These are phyloP conservation scores for Andrena camellia DNA, from an alignment of 2,888 invertebrate species.

Conservation along the genomic window DNA sequence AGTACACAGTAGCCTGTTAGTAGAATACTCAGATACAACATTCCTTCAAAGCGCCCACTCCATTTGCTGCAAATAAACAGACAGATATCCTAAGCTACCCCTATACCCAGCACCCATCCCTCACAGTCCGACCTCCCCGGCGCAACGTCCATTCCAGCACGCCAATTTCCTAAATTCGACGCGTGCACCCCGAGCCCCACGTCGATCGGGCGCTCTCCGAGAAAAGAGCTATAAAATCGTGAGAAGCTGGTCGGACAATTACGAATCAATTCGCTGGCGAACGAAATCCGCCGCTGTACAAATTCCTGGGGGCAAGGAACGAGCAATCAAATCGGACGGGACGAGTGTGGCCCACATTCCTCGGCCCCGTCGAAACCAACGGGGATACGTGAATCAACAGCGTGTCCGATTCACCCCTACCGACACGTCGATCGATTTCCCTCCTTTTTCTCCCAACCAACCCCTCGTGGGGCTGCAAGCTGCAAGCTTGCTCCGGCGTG, in stretches of 20 bases:
- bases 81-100: too few species aligned
- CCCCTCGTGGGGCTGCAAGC: background rate
- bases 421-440: slow-evolving; percentile 50
- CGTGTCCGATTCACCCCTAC: slow-evolving; percentile 36
- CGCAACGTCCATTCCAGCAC: background rate
- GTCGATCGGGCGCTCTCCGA: slow-evolving; percentile 1
- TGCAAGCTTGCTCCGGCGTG: slow-evolving; percentile 18
- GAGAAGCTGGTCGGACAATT: slow-evolving; percentile 35
- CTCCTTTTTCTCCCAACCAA: background rate
- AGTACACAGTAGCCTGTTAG: too few species aligned
- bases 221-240: slow-evolving; percentile 1
- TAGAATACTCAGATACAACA: too few species aligned
- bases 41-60: too few species aligned
- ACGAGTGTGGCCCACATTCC: slow-evolving; percentile 26
- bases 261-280: slow-evolving; percentile 41
- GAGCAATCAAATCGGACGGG: slow-evolving; percentile 46
- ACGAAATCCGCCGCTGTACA: slow-evolving; percentile 17
- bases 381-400: slow-evolving; percentile 54
- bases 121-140: background rate
- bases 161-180: background rate
- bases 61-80: too few species aligned
- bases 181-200: background rate
- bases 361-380: slow-evolving; percentile 29
- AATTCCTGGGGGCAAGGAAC: slow-evolving; percentile 29
- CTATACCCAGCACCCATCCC: background rate